Evolutionary conservation across 2,888 invertebrate species (phyloP).

Genomic region (Lysandra bellargus): DNA sequence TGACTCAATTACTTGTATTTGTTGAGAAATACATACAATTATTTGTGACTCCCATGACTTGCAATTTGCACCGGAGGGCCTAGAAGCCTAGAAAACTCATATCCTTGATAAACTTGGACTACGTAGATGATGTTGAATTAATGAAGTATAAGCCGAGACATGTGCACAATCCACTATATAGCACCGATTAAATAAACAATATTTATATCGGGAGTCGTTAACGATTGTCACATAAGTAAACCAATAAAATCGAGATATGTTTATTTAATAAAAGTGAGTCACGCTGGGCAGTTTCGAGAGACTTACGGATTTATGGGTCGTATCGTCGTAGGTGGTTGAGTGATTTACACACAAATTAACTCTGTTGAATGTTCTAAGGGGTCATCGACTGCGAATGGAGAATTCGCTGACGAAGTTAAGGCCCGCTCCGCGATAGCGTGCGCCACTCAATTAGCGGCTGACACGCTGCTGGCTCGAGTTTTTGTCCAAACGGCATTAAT

Average conservation of each 20-base stretch:
- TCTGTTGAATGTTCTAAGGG: constrained; percentile 34
- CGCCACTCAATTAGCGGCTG: constrained; percentile 70
- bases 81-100: background rate
- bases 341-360: constrained; percentile 38
- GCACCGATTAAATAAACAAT: background rate
- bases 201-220: constrained; percentile 13
- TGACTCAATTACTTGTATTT: constrained; percentile 17
- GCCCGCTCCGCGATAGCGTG: constrained; percentile 68
- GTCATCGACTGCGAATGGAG: constrained; percentile 51
- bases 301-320: constrained; percentile 26
- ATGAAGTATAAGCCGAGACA: background rate
- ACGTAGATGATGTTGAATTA: background rate
- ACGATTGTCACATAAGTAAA: constrained; percentile 25
- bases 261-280: constrained; percentile 23
- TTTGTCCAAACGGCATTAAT: constrained; percentile 69
- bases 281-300: constrained; percentile 15
- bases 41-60: background rate
- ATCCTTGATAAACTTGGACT: background rate
- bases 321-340: constrained; percentile 37
- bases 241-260: constrained; percentile 28
- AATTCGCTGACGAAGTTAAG: constrained; percentile 61
- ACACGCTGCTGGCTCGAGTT: constrained; percentile 67
- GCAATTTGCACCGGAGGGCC: background rate
- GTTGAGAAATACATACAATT: background rate
- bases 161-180: background rate